Evolutionary conservation across 1,140 invertebrate species (phyloP).

Genomic region (Sitobion miscanthi): DNA sequence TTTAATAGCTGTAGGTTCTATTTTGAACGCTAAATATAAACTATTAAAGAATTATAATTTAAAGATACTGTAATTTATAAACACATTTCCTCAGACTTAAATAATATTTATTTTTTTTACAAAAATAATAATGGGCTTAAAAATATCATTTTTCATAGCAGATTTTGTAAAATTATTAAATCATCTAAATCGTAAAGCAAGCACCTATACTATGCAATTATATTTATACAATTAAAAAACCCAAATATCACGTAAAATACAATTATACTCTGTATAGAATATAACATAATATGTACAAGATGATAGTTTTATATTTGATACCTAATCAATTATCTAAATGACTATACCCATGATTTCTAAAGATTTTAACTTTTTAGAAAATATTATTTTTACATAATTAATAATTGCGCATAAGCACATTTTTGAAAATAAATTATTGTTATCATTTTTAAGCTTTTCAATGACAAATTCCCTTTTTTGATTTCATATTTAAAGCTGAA

Average conservation of each 20-base stretch:
- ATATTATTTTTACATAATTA: not conserved
- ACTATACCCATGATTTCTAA: not conserved
- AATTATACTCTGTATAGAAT: not conserved
- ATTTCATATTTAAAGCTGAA: not conserved
- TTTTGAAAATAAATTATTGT: not conserved
- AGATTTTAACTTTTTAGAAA: not conserved
- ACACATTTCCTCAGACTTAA: slow-evolving; percentile 31
- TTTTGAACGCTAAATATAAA: slow-evolving; percentile 49
- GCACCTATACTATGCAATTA: no score
- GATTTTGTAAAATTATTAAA: slow-evolving; percentile 25
- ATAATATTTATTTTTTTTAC: slow-evolving; percentile 16
- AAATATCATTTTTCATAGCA: slow-evolving; percentile 4
- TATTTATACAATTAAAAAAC: not conserved
- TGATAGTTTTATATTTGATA: not conserved
- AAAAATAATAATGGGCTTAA: slow-evolving; percentile 5
- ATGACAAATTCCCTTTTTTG: not conserved
- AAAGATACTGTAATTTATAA: slow-evolving; percentile 42
- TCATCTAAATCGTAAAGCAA: not conserved
- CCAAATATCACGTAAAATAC: not conserved
- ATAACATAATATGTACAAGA: no score
- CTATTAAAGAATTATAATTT: slow-evolving; percentile 50
- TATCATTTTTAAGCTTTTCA: not conserved
- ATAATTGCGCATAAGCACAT: no score
- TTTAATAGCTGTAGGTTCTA: slow-evolving; percentile 41
- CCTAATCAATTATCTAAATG: not conserved